Conservation (phyloP, 2,888 invertebrate species). For the Leptinotarsa haldemani region DNA sequence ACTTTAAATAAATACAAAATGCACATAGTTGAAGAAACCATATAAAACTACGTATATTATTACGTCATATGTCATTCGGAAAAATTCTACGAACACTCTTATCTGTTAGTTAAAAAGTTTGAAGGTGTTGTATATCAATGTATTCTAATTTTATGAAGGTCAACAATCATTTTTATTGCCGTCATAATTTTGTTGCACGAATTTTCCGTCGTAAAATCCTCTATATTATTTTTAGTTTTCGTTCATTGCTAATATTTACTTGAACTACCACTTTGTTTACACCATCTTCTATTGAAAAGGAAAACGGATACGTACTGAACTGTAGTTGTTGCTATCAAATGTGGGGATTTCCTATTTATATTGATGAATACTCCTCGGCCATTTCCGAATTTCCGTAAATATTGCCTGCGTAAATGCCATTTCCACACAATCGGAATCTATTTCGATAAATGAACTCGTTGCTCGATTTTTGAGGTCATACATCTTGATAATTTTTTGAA, state of each 20-base stretch:
- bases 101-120: background rate
- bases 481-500: too few relatives aligned
- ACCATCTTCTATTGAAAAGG: background rate
- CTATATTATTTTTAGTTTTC: background rate
- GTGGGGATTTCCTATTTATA: background rate
- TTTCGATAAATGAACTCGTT: too few relatives aligned
- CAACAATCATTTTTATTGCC: background rate
- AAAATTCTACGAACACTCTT: background rate
- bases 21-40: too few relatives aligned
- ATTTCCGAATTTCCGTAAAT: too few relatives aligned
- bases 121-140: background rate
- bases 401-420: too few relatives aligned
- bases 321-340: background rate
- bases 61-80: background rate
- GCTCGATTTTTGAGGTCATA: too few relatives aligned
- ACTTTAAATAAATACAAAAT: too few relatives aligned
- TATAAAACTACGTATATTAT: background rate
- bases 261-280: background rate
- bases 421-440: too few relatives aligned
- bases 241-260: background rate
- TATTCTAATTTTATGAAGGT: background rate
- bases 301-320: background rate
- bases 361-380: background rate
- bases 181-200: background rate
- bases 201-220: background rate